phyloP scores from a whole-genome alignment of 2,113 vertebrate genomes.

The Saguinus midas region DNA sequence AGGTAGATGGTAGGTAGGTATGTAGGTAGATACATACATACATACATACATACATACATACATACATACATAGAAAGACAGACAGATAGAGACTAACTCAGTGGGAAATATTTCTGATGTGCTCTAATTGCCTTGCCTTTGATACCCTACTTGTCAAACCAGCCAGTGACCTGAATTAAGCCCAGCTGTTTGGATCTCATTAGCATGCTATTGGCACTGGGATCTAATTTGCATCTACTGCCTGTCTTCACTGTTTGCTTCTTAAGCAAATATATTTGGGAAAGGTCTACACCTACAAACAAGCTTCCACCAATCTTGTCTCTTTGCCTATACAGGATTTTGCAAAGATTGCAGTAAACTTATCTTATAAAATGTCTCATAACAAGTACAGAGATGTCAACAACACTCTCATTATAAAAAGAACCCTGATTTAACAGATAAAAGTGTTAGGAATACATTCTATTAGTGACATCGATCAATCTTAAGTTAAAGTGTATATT shows the following conservation, averaged over 20 bases:
- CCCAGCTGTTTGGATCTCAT: background rate
- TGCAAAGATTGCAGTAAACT: background rate
- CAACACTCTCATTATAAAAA: background rate
- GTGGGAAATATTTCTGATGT: constrained; percentile 6
- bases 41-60: too few relatives aligned
- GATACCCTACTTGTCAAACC: constrained; percentile 24
- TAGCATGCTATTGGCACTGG: background rate
- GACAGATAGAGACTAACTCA: background rate
- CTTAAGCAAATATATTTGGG: background rate
- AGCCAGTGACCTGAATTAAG: constrained; percentile 17
- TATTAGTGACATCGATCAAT: constrained; percentile 16
- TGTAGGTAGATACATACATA: too few relatives aligned
- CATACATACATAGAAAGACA: too few relatives aligned
- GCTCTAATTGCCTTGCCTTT: background rate
- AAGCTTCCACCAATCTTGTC: background rate
- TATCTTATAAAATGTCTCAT: background rate
- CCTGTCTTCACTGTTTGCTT: background rate
- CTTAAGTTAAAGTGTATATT: constrained; percentile 44
- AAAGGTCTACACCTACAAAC: constrained; percentile 2
- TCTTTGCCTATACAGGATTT: background rate
- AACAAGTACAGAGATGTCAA: background rate
- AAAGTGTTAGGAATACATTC: background rate
- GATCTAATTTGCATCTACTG: background rate
- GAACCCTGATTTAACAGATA: background rate
- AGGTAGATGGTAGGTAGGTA: too few relatives aligned